These are phyloP conservation scores for Sebastes elongatus DNA, from an alignment of 2,797 vertebrate genomes.

Conservation along the genomic window DNA sequence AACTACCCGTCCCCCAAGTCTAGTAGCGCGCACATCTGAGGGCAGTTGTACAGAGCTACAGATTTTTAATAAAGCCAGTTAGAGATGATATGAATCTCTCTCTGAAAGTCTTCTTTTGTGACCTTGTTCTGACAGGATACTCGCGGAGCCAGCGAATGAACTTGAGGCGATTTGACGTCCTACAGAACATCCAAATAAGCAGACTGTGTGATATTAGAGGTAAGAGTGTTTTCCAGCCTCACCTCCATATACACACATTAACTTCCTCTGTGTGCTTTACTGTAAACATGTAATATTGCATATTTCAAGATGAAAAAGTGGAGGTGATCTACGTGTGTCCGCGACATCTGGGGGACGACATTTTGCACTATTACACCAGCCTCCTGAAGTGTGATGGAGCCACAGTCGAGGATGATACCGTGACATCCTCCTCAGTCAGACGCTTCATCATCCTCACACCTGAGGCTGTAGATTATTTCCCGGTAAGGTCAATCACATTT, in stretches of 20 bases:
- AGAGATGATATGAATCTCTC: constrained; percentile 10
- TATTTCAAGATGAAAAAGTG: constrained; percentile 88
- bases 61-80: constrained; percentile 30
- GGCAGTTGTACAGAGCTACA: background rate
- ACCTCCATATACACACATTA: background rate
- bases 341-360: constrained; percentile 83
- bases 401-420: constrained; percentile 64
- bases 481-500: constrained; percentile 80
- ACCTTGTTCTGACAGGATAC: constrained; percentile 82
- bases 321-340: constrained; percentile 92
- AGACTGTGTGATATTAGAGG: constrained; percentile 89
- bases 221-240: constrained; percentile 45
- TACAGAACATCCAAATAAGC: constrained; percentile 90
- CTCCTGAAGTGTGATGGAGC: constrained; percentile 86
- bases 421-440: constrained; percentile 73
- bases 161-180: constrained; percentile 76
- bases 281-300: constrained; percentile 3
- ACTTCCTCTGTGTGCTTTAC: background rate
- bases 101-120: constrained; percentile 29
- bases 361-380: constrained; percentile 86
- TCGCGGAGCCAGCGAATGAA: constrained; percentile 73
- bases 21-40: constrained; percentile 8
- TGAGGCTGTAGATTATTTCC: constrained; percentile 89
- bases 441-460: constrained; percentile 92
- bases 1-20: constrained; percentile 43